phyloP scores from a whole-genome alignment of 2,888 invertebrate species.

The Syrista parreyssii region DNA sequence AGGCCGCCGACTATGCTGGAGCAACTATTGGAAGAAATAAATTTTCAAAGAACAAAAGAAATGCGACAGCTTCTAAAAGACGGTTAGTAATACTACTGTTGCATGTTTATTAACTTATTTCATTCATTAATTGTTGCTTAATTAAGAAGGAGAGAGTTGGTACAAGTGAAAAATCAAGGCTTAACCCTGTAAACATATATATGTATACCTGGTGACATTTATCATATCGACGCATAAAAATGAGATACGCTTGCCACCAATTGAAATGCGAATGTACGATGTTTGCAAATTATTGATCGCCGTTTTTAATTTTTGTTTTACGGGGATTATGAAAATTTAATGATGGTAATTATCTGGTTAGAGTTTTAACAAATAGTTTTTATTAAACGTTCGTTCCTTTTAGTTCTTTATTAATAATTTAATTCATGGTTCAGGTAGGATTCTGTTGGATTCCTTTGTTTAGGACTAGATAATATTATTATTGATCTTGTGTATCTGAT shows the following conservation, averaged over 20 bases:
- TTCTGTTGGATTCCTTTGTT: neutral
- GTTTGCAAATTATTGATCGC: neutral
- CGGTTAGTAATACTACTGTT: conserved; percentile 69
- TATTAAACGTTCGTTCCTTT: neutral
- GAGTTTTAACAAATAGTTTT: neutral
- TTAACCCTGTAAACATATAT: neutral
- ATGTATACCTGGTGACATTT: neutral
- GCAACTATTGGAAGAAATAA: conserved; percentile 89
- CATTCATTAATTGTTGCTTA: neutral
- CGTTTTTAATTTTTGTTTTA: neutral
- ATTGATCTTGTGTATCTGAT: neutral
- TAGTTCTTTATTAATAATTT: neutral
- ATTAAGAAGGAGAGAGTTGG: neutral
- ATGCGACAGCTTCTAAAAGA: conserved; percentile 90
- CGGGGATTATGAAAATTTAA: neutral
- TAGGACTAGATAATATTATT: neutral
- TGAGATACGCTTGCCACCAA: neutral
- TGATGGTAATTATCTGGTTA: neutral
- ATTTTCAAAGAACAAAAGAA: conserved; percentile 92
- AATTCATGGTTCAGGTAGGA: neutral
- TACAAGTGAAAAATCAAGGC: neutral
- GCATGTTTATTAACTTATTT: neutral
- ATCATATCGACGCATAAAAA: neutral
- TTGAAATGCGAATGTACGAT: neutral
- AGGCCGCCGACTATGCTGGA: conserved; percentile 80